These are phyloP conservation scores for Erpornis zantholeuca DNA, from an alignment of 2,113 vertebrate genomes.

Conservation along the genomic window DNA sequence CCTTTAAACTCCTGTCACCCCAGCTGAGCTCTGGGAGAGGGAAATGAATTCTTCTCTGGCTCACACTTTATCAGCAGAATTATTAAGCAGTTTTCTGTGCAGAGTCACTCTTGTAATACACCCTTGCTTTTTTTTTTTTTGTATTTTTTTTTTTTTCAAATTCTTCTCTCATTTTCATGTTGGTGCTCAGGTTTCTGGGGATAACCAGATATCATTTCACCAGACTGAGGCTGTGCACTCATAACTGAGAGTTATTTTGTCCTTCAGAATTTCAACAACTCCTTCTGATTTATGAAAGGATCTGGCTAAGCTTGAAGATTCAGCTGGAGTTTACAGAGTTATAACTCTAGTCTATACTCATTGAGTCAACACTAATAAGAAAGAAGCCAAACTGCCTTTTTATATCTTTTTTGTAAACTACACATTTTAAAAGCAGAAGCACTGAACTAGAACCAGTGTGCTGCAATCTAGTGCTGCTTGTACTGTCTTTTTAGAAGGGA, in stretches of 20 bases:
- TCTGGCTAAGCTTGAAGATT: conserved; percentile 16
- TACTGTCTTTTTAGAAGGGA: not conserved
- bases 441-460: not conserved
- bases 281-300: conserved; percentile 23
- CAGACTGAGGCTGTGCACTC: not conserved
- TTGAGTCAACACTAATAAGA: conserved; percentile 1
- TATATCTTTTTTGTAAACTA: not conserved
- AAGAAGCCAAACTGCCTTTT: not conserved
- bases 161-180: not conserved
- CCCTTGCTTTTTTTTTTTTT: not conserved
- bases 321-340: conserved; percentile 12
- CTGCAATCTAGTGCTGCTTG: not conserved
- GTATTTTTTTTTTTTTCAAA: fast-evolving
- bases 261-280: conserved; percentile 14
- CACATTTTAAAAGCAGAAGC: not conserved
- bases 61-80: conserved; percentile 46
- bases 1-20: conserved; percentile 6
- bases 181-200: not conserved
- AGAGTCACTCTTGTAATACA: not conserved
- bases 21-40: conserved; percentile 24
- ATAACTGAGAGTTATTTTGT: conserved; percentile 16
- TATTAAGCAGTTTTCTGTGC: conserved; percentile 53
- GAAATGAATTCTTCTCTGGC: conserved; percentile 25
- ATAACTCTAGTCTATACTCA: not conserved
- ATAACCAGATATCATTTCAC: not conserved